Percentiles rank a stretch among this genome's conserved stretches.
Conservation (phyloP, 2,888 invertebrate genomes). For the Calameuta filiformis region DNA sequence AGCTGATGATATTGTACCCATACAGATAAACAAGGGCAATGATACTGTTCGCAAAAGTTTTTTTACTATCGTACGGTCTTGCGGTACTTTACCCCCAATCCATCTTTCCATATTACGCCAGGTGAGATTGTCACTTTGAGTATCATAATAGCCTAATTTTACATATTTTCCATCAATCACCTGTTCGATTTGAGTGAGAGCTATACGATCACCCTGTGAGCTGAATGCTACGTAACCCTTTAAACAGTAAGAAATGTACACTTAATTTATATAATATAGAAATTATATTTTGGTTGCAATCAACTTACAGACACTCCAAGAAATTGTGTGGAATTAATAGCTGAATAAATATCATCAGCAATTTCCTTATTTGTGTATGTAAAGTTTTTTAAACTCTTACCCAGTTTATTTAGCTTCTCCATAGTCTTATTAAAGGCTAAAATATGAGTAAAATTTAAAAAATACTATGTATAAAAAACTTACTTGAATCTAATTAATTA, state of each 20-base stretch:
- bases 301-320: slow-evolving; percentile 94
- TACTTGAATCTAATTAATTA: background rate
- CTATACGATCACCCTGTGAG: slow-evolving; percentile 98
- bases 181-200: slow-evolving; percentile 98
- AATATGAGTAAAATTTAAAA: slow-evolving; percentile 40
- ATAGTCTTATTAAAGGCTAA: slow-evolving; percentile 96
- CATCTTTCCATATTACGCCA: slow-evolving; percentile 93
- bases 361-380: slow-evolving; percentile 95
- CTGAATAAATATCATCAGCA: slow-evolving; percentile 94
- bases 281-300: slow-evolving; percentile 2
- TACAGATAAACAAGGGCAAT: slow-evolving; percentile 89
- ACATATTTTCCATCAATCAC: slow-evolving; percentile 94
- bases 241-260: slow-evolving; percentile 34
- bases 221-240: slow-evolving; percentile 98
- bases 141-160: slow-evolving; percentile 95
- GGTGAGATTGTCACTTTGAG: slow-evolving; percentile 93
- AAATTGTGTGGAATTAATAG: slow-evolving; percentile 98
- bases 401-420: slow-evolving; percentile 83
- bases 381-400: slow-evolving; percentile 92
- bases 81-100: slow-evolving; percentile 93
- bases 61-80: slow-evolving; percentile 92
- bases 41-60: slow-evolving; percentile 88
- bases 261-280: slow-evolving; percentile 8
- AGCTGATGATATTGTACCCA: slow-evolving; percentile 89
- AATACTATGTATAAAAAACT: slow-evolving; percentile 18